Evolutionary conservation across 2,888 invertebrate genomes (phyloP).

Genomic region (Protodeltote pygarga): DNA sequence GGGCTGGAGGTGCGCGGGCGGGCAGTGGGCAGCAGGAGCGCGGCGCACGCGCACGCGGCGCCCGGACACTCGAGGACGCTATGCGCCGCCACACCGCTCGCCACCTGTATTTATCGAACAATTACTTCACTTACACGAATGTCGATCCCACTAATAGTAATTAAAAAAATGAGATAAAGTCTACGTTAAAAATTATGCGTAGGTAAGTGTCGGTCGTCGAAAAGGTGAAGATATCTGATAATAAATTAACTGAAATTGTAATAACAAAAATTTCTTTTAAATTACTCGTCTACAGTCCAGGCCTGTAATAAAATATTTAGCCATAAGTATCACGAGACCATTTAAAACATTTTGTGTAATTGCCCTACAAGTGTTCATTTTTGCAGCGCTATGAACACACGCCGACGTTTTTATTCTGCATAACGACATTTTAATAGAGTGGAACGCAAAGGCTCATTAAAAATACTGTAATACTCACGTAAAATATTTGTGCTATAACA

Average conservation of each 20-base stretch:
- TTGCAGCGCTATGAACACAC: conserved; percentile 64
- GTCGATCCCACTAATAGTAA: too few relatives aligned
- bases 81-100: conserved; percentile 84
- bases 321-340: conserved; percentile 53
- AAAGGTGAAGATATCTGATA: too few relatives aligned
- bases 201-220: too few relatives aligned
- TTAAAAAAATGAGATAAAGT: too few relatives aligned
- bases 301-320: conserved; percentile 25
- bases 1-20: conserved; percentile 49
- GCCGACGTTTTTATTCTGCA: conserved; percentile 66
- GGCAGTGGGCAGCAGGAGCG: conserved; percentile 47
- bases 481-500: conserved; percentile 86
- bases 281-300: too few relatives aligned
- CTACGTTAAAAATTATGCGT: too few relatives aligned
- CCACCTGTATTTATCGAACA: conserved; percentile 67
- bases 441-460: conserved; percentile 62
- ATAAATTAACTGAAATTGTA: too few relatives aligned
- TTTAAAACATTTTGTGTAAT: conserved; percentile 67
- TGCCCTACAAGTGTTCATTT: conserved; percentile 62
- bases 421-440: conserved; percentile 78
- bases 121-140: too few relatives aligned
- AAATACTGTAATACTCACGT: conserved; percentile 79
- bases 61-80: conserved; percentile 53
- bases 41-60: conserved; percentile 47
- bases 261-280: too few relatives aligned